phyloP scores from a whole-genome alignment of 2,113 vertebrate species.

The Pygoscelis adeliae region DNA sequence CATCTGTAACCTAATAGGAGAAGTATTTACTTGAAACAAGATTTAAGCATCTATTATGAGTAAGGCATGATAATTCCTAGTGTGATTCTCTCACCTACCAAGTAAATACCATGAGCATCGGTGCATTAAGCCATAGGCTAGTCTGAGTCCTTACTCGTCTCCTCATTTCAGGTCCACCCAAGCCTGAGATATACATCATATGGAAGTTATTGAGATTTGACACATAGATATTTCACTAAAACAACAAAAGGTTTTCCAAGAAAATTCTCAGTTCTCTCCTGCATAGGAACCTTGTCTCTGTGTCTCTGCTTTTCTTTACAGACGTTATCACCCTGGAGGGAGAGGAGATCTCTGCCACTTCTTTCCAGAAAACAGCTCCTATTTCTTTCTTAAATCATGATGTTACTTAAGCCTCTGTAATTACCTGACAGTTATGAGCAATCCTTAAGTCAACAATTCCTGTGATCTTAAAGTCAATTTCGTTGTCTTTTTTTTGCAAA shows the following conservation, averaged over 20 bases:
- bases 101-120: neutral
- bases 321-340: neutral
- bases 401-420: neutral
- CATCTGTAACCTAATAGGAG: neutral
- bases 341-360: neutral
- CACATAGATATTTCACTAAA: neutral
- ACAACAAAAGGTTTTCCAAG: neutral
- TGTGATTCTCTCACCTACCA: neutral
- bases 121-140: neutral
- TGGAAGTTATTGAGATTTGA: neutral
- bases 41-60: neutral
- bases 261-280: neutral
- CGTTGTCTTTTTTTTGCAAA: neutral
- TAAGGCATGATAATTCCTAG: neutral
- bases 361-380: neutral
- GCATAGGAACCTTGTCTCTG: neutral
- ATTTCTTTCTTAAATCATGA: neutral
- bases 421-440: neutral
- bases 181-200: neutral
- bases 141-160: neutral
- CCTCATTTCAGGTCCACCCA: neutral
- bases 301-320: neutral
- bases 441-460: neutral
- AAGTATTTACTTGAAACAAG: neutral
- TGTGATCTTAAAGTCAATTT: neutral